A percentile compares a stretch with the other conserved stretches of the same genome.
Conservation (phyloP, 2,797 vertebrate genomes). For the Atherinosoma microstoma region DNA sequence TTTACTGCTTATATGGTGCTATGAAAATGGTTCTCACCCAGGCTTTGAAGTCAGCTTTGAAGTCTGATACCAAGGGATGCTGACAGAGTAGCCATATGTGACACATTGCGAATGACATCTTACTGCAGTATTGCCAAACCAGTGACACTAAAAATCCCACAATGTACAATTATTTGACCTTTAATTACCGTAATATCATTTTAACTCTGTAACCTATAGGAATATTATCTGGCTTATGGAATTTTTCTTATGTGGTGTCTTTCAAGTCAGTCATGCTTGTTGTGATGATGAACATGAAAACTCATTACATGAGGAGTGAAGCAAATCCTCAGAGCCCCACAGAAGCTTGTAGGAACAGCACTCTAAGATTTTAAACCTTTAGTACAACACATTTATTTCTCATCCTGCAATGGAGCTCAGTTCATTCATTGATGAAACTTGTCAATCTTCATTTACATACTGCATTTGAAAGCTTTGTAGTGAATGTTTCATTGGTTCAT, state of each 20-base stretch:
- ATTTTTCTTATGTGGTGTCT: not conserved
- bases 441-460: not conserved
- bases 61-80: constrained; percentile 1
- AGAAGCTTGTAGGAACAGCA: not conserved
- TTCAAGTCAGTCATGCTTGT: not conserved
- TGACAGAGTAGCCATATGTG: not conserved
- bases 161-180: not conserved
- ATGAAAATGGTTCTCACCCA: not conserved
- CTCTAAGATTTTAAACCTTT: not conserved
- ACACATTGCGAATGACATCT: constrained; percentile 1
- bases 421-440: not conserved
- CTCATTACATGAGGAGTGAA: not conserved
- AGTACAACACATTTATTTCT: not conserved
- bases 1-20: not conserved
- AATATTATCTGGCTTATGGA: not conserved
- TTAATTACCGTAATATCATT: not conserved
- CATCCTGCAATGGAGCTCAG: not conserved
- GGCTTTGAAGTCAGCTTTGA: constrained; percentile 9
- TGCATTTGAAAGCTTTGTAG: not conserved
- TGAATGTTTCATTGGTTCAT: not conserved
- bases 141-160: not conserved
- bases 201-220: not conserved
- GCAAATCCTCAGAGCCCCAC: not conserved
- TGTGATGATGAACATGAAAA: not conserved
- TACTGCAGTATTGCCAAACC: not conserved